phyloP scores from a whole-genome alignment of 2,888 invertebrate genomes.

The Drosophila kambysellisi region DNA sequence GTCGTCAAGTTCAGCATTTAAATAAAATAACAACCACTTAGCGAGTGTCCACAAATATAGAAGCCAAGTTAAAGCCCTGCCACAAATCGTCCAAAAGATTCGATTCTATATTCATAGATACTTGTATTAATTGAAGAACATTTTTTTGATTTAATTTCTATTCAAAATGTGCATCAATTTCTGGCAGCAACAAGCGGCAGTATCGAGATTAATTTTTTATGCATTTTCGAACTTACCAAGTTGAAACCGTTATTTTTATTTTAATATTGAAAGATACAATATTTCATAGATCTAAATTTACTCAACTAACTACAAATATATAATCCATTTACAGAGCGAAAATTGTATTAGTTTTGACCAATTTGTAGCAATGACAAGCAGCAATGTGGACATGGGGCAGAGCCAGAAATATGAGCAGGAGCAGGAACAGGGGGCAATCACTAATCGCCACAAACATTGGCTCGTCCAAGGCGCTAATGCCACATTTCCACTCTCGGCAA shows the following conservation, averaged over 20 bases:
- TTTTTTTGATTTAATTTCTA: background rate
- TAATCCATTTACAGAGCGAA: background rate
- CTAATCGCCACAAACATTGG: slow-evolving; percentile 10
- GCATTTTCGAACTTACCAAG: background rate
- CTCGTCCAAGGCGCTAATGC: background rate
- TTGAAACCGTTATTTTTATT: background rate
- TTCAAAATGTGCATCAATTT: background rate
- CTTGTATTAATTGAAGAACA: background rate
- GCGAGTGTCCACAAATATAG: background rate
- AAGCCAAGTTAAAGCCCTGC: background rate
- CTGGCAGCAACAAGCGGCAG: background rate
- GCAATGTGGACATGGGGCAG: background rate
- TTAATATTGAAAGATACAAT: background rate
- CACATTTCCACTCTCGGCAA: slow-evolving; percentile 5
- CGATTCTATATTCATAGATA: background rate
- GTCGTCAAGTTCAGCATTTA: slow-evolving; percentile 30
- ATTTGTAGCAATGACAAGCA: slow-evolving; percentile 8
- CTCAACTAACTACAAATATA: background rate
- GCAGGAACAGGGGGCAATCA: background rate
- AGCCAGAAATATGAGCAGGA: no score
- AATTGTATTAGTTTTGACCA: slow-evolving; percentile 6
- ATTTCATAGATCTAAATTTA: background rate
- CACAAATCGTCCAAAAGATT: background rate
- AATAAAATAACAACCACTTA: slow-evolving; percentile 8
- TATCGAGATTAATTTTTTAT: background rate